Evolutionary conservation across 2,797 vertebrate species (phyloP).

Genomic region (Lepus townsendii): DNA sequence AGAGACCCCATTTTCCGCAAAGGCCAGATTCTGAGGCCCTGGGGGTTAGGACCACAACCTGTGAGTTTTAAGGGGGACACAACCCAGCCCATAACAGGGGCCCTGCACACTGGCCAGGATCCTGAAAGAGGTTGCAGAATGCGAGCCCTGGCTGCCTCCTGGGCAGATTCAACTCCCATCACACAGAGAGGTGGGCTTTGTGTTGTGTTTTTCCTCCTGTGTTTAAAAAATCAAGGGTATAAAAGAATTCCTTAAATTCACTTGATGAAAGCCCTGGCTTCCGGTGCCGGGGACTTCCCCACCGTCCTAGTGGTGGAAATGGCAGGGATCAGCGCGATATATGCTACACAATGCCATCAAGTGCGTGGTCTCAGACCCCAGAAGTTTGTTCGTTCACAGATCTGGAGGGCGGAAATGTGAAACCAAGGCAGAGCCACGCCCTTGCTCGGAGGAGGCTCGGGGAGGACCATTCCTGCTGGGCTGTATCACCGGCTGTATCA

Average conservation of each 20-base stretch:
- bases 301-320: background rate
- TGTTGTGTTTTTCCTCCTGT: background rate
- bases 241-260: background rate
- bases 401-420: background rate
- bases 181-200: background rate
- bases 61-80: background rate
- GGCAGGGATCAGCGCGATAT: background rate
- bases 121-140: background rate
- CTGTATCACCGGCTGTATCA: no score
- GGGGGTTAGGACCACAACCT: background rate
- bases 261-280: background rate
- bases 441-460: background rate
- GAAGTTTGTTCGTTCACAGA: background rate
- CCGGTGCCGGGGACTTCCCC: background rate
- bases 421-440: background rate
- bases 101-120: no score
- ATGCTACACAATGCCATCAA: background rate
- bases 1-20: background rate
- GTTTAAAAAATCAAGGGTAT: background rate
- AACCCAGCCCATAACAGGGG: background rate
- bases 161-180: accelerated
- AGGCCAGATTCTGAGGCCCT: background rate
- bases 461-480: background rate
- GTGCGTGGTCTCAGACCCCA: no score
- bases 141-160: background rate